Conservation (phyloP, 2,888 invertebrate species). For the Sisyra terminalis region DNA sequence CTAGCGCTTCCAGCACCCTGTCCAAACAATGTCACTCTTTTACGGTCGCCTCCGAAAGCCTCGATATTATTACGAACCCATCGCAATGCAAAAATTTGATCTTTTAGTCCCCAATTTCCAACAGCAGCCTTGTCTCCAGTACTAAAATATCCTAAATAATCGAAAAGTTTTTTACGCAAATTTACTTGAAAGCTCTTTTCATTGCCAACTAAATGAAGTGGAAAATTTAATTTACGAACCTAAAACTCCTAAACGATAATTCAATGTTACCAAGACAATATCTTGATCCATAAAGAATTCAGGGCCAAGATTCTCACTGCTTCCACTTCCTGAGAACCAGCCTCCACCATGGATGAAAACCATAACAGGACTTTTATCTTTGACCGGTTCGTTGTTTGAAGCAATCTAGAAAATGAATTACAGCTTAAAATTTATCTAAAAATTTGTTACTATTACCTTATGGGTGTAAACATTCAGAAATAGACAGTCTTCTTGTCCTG, state of each 20-base stretch:
- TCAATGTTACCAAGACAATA: constrained; percentile 29
- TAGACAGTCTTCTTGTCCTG: constrained; percentile 31
- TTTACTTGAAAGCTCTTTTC: too few relatives aligned
- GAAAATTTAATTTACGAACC: constrained; percentile 15
- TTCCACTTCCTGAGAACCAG: constrained; percentile 30
- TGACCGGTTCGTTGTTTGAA: too few relatives aligned
- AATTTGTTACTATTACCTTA: constrained; percentile 15
- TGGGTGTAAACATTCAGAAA: constrained; percentile 32
- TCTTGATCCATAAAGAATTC: constrained; percentile 33
- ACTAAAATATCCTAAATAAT: constrained; percentile 25
- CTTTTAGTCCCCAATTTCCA: constrained; percentile 33
- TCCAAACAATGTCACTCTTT: constrained; percentile 29
- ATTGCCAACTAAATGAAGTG: not conserved
- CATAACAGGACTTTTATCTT: constrained; percentile 33
- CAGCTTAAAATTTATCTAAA: too few relatives aligned
- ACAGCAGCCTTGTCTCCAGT: constrained; percentile 28
- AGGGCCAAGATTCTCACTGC: constrained; percentile 27
- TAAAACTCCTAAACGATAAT: constrained; percentile 26
- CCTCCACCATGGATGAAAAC: constrained; percentile 35
- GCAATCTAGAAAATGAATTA: too few relatives aligned
- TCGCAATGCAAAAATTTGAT: constrained; percentile 28
- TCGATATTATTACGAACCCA: constrained; percentile 30
- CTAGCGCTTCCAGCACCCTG: constrained; percentile 31
- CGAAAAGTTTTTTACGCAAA: not conserved
- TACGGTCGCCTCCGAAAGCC: constrained; percentile 27